phyloP scores from a whole-genome alignment of 2,888 invertebrate genomes.

The Lutraria lutraria region DNA sequence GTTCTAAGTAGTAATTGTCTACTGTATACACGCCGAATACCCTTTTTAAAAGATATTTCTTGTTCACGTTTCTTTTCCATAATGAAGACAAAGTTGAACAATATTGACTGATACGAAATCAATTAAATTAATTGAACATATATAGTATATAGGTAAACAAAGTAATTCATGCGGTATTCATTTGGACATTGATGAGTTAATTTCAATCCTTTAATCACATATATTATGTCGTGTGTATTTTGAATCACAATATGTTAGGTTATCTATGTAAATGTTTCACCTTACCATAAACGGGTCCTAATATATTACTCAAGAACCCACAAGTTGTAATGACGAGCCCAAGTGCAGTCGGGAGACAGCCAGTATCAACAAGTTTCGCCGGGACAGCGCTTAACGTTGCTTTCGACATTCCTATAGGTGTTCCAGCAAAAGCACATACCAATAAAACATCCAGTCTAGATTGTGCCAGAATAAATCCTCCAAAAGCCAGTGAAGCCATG shows the following conservation, averaged over 20 bases:
- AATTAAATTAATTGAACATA: neutral
- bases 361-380: neutral
- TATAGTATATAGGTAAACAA: neutral
- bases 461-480: neutral
- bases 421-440: neutral
- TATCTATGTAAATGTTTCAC: neutral
- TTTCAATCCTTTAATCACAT: neutral
- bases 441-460: neutral
- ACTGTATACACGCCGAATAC: too few relatives aligned
- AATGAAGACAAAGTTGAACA: neutral
- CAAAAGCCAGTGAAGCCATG: neutral
- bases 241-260: neutral
- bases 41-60: too few relatives aligned
- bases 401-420: neutral
- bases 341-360: neutral
- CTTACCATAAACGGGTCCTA: conserved; percentile 19
- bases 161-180: too few relatives aligned
- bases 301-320: neutral
- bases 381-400: conserved; percentile 8
- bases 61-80: too few relatives aligned
- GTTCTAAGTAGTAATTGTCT: too few relatives aligned
- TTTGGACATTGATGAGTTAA: neutral
- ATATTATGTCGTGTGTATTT: neutral
- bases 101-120: neutral
- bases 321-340: neutral